phyloP scores from a whole-genome alignment of 2,797 vertebrate species.

The Petrocephalus sullivani region DNA sequence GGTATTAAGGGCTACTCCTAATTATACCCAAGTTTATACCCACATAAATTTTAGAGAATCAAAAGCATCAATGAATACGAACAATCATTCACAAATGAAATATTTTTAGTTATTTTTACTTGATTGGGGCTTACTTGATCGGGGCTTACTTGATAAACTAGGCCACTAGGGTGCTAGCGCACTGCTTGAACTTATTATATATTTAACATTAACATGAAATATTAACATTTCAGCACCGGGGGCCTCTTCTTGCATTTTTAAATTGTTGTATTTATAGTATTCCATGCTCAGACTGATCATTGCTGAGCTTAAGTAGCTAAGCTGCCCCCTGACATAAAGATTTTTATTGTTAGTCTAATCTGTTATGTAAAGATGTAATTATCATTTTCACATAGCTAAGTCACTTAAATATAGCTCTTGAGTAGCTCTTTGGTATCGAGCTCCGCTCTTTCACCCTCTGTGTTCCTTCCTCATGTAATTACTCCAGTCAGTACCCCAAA shows the following conservation, averaged over 20 bases:
- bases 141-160: not conserved
- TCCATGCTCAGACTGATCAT: not conserved
- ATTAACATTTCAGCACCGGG: not conserved
- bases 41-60: not conserved
- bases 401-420: not conserved
- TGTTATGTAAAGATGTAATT: slow-evolving; percentile 5
- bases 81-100: not conserved
- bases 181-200: not conserved
- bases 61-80: not conserved
- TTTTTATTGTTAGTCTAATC: not conserved
- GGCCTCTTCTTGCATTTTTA: not conserved
- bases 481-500: not conserved
- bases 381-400: not conserved
- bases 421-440: not conserved
- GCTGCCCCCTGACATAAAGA: not conserved
- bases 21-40: not conserved
- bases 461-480: not conserved
- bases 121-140: no score
- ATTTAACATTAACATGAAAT: not conserved
- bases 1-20: not conserved
- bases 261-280: not conserved
- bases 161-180: not conserved
- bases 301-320: not conserved
- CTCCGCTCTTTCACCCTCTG: not conserved
- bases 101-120: not conserved